phyloP scores from a whole-genome alignment of 2,888 invertebrate species.

The Ennomos quercinarius region DNA sequence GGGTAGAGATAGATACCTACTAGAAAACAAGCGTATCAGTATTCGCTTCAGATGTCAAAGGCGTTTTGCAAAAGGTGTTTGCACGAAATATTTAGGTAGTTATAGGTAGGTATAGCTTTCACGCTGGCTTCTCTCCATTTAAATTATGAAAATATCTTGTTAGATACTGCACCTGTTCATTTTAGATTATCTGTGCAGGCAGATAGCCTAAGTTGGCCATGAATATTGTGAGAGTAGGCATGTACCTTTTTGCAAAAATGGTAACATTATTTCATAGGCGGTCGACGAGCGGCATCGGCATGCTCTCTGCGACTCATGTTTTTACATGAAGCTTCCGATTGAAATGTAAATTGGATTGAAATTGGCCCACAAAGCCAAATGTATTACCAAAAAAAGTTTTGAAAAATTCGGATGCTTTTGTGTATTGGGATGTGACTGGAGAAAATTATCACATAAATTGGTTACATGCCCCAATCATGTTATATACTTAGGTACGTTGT shows the following conservation, averaged over 20 bases:
- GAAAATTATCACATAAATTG: conserved; percentile 54
- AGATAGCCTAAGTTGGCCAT: conserved; percentile 19
- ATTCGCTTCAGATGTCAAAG: too few species aligned
- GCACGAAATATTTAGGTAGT: too few species aligned
- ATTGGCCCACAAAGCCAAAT: conserved; percentile 74
- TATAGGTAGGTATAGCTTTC: too few species aligned
- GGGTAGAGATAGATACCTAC: too few species aligned
- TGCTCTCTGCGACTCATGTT: conserved; percentile 69
- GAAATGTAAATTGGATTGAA: conserved; percentile 79
- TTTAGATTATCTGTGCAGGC: too few species aligned
- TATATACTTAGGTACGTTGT: background rate
- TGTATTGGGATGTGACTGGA: conserved; percentile 58
- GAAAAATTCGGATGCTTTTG: conserved; percentile 57
- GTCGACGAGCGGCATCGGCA: conserved; percentile 48
- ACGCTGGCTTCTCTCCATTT: too few species aligned
- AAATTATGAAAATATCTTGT: too few species aligned
- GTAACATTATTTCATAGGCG: conserved; percentile 72
- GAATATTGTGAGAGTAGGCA: conserved; percentile 49
- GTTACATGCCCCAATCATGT: conserved; percentile 34
- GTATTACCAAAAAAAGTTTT: conserved; percentile 59
- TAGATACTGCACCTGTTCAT: too few species aligned
- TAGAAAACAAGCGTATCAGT: too few species aligned
- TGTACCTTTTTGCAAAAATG: conserved; percentile 3
- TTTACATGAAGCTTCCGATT: conserved; percentile 76
- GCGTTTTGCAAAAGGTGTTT: too few species aligned